A percentile compares a stretch with the other conserved stretches of the same genome.
Conservation (phyloP, 2,888 invertebrate species). For the Sphaerophoria taeniata region DNA sequence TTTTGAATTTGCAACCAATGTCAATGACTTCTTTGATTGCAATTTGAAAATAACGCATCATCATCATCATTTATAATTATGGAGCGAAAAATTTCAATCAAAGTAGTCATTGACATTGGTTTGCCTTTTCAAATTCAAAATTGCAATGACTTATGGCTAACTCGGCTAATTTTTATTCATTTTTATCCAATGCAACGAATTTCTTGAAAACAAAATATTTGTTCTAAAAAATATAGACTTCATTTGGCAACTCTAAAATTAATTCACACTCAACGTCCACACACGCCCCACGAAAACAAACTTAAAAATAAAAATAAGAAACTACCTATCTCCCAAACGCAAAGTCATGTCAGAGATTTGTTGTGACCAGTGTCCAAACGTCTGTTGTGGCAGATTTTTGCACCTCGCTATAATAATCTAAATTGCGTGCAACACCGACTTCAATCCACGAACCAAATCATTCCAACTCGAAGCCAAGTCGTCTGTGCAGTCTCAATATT, state of each 20-base stretch:
- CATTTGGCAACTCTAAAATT: conserved; percentile 45
- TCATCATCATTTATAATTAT: too few relatives aligned
- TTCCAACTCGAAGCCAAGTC: conserved; percentile 6
- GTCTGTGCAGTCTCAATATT: conserved; percentile 52
- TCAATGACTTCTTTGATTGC: too few relatives aligned
- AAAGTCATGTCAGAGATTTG: conserved; percentile 61
- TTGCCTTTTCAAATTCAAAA: too few relatives aligned
- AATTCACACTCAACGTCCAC: conserved; percentile 17
- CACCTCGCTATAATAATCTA: conserved; percentile 44
- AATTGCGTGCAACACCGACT: conserved; percentile 66
- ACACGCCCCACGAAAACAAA: conserved; percentile 11
- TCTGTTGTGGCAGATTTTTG: conserved; percentile 33
- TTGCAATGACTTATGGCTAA: too few relatives aligned
- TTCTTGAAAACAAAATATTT: too few relatives aligned
- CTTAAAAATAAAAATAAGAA: conserved; percentile 8
- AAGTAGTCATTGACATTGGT: too few relatives aligned
- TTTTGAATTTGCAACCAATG: too few relatives aligned
- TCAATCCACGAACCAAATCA: conserved; percentile 47
- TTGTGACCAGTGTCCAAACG: conserved; percentile 50
- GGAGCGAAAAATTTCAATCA: too few relatives aligned
- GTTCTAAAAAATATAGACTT: too few relatives aligned
- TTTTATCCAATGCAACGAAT: too few relatives aligned
- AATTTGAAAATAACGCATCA: too few relatives aligned
- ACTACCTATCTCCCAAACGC: conserved; percentile 45
- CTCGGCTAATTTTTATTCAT: too few relatives aligned